phyloP scores from a whole-genome alignment of 30 jellyfish, hydroid and myxozoan genomes.

The Aurelia aurita region DNA sequence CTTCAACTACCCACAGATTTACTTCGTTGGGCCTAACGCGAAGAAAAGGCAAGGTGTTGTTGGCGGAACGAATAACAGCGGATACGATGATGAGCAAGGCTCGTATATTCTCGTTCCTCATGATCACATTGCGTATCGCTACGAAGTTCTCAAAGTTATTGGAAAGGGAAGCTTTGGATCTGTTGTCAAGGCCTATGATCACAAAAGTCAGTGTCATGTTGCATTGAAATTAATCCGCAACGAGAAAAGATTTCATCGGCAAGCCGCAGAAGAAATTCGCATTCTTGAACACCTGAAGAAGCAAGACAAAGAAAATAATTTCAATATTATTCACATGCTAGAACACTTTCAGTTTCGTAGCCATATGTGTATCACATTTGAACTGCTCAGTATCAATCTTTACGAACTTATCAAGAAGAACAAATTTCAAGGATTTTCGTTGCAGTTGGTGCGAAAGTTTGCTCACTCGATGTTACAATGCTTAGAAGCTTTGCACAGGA shows the following conservation, averaged over 20 bases:
- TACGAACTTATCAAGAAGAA: slow-evolving; percentile 91
- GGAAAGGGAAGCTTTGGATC: slow-evolving; percentile 98
- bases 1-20: slow-evolving; percentile 89
- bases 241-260: slow-evolving; percentile 96
- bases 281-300: slow-evolving; percentile 87
- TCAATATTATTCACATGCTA: slow-evolving; percentile 88
- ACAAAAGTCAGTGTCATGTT: slow-evolving; percentile 88
- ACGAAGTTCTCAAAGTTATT: slow-evolving; percentile 89
- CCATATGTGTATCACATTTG: slow-evolving; percentile 94
- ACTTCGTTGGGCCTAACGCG: slow-evolving; percentile 96
- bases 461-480: slow-evolving; percentile 97
- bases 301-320: slow-evolving; percentile 93
- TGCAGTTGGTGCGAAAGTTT: slow-evolving; percentile 89
- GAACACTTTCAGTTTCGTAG: slow-evolving; percentile 94
- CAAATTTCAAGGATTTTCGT: slow-evolving; percentile 90
- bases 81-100: slow-evolving; percentile 97
- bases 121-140: slow-evolving; percentile 91
- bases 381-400: slow-evolving; percentile 82
- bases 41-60: slow-evolving; percentile 96
- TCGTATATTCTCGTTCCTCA: slow-evolving; percentile 91
- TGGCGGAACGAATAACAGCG: slow-evolving; percentile 96
- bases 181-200: slow-evolving; percentile 95
- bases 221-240: slow-evolving; percentile 91
- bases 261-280: slow-evolving; percentile 97
- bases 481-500: slow-evolving; percentile 84